Conservation (phyloP, 2,797 vertebrate genomes). For the Staurois parvus region DNA sequence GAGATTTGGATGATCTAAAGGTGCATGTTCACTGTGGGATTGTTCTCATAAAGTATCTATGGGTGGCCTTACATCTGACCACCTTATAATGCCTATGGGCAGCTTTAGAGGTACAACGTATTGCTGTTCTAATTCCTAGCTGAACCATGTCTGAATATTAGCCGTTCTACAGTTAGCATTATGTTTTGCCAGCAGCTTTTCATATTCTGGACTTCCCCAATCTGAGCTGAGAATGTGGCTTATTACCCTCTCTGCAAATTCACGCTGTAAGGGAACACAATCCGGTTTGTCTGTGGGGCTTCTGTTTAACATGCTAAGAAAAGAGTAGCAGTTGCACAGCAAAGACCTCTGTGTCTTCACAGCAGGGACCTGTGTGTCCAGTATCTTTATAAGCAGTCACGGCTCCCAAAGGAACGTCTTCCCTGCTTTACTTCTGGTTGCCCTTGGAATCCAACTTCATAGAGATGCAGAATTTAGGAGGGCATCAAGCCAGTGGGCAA, state of each 20-base stretch:
- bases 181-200: background rate
- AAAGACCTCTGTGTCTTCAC: slow-evolving; percentile 47
- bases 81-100: too few relatives aligned
- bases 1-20: too few relatives aligned
- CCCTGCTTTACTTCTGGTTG: slow-evolving; percentile 42
- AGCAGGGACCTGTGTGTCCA: slow-evolving; percentile 42
- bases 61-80: too few relatives aligned
- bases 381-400: slow-evolving; percentile 46
- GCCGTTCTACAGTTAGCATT: background rate
- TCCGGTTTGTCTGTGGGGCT: slow-evolving; percentile 59
- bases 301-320: slow-evolving; percentile 45
- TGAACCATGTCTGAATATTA: background rate
- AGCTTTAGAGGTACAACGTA: too few relatives aligned
- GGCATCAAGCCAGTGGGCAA: background rate
- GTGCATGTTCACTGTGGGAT: too few relatives aligned
- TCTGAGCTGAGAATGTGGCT: slow-evolving; percentile 22
- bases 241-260: slow-evolving; percentile 20
- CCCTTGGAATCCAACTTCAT: slow-evolving; percentile 54
- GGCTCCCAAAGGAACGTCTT: slow-evolving; percentile 13
- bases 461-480: background rate
- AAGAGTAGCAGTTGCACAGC: slow-evolving; percentile 51
- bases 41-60: too few relatives aligned
- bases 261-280: slow-evolving; percentile 40
- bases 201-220: slow-evolving; percentile 33
- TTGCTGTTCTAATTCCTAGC: background rate